These are phyloP conservation scores for Oligia latruncula DNA, from an alignment of 2,888 invertebrate genomes.

Conservation along the genomic window DNA sequence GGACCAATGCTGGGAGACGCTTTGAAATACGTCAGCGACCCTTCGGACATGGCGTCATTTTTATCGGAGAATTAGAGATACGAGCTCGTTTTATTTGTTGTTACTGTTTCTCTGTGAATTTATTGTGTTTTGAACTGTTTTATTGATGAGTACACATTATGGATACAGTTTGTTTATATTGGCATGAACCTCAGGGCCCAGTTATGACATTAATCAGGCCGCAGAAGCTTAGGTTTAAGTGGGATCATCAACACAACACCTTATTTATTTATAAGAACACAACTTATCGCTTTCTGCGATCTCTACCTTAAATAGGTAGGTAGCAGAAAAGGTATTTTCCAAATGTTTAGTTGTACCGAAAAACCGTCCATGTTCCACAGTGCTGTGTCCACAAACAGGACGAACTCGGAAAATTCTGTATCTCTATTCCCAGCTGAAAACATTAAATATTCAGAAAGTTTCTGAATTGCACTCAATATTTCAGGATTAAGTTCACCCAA, in stretches of 20 bases:
- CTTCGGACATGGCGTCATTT: constrained; percentile 53
- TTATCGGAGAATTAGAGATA: constrained; percentile 53
- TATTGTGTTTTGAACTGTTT: constrained; percentile 30
- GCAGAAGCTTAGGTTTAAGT: not conserved
- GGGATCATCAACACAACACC: not conserved
- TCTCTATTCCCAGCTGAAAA: constrained; percentile 21
- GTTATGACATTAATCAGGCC: not conserved
- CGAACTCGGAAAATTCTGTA: constrained; percentile 4
- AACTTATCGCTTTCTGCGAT: not conserved
- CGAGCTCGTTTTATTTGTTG: constrained; percentile 38
- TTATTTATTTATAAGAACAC: not conserved
- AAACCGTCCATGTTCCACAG: not conserved
- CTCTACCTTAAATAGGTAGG: no score
- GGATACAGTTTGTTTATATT: not conserved
- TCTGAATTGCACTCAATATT: constrained; percentile 56
- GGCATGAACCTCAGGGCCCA: not conserved
- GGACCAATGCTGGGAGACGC: constrained; percentile 68
- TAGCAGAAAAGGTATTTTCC: not conserved
- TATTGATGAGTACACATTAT: not conserved
- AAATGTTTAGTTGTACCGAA: not conserved
- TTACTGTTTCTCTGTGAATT: constrained; percentile 22
- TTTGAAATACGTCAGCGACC: constrained; percentile 61
- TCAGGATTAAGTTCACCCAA: constrained; percentile 58
- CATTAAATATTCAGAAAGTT: constrained; percentile 49
- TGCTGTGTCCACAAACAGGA: constrained; percentile 10